Evolutionary conservation across 1,140 invertebrate genomes (phyloP), one percentile per base, ranked within the genome.

Genomic region (Lepeophtheirus salmonis): DNA sequence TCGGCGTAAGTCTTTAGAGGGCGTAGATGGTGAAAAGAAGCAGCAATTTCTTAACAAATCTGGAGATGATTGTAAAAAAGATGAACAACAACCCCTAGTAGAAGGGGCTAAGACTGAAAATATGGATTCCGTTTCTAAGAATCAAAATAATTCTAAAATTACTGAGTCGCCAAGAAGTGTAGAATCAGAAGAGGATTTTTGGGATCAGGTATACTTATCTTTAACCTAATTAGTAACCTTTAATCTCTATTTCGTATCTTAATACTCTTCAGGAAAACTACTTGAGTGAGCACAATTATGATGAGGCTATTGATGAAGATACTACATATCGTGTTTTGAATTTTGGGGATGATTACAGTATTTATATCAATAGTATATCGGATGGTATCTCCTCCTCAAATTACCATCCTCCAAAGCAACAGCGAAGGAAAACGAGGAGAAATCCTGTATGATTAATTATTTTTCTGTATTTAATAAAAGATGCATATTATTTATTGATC

Each of bases 251-350:
- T n/a, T n/a, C n/a, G n/a, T n/a, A n/a, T 41, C 30, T 41, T 41
- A 10, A 10, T 41, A 10, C 30, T 41, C 30, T 54, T 3, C 55
- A 57, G 55, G 55, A 57, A 48, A 26, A 30, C n/a, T 57, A 57
- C 25, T 57, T 57, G 26, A 57, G 55, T 41, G 55, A 57, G 25
- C 55, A 57, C 21, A 24, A 57, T 25, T 57, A 57, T 23, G 55
- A 57, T 21, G 55, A 57, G 55, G 20, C 55, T 17, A 24, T 24
- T 10, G 26, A 26, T 41, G 55, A 26, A n/a, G 55, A 57, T 20
- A 17, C 22, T 16, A 17, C 55, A 1, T 41, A 23, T 21, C 21
- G 26, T 14, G 17, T 57, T 17, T 23, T 57, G 13, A 57, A 57
- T 41, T 57, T 57, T 57, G 55, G 55, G 2, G 55, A 57, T 16